phyloP scores from a whole-genome alignment of 1,140 invertebrate species.

The Hylyphantes graminicola region DNA sequence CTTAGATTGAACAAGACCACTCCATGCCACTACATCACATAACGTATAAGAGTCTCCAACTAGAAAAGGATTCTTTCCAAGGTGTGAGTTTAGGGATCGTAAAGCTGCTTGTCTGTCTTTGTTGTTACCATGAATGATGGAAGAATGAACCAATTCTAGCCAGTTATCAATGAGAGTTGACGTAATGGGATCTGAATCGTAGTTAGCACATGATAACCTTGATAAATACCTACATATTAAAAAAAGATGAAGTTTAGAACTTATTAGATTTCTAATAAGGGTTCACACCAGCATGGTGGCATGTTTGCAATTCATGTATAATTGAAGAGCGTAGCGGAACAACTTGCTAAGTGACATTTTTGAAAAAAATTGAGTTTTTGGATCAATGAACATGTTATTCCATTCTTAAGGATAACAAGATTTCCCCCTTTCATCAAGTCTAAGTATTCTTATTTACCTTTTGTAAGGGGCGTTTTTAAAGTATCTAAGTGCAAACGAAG shows the following conservation, averaged over 20 bases:
- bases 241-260: no score
- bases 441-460: no score
- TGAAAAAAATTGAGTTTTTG: no score
- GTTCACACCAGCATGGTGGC: not conserved
- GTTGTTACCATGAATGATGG: slow-evolving; percentile 69
- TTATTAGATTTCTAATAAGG: no score
- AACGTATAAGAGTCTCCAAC: slow-evolving; percentile 65
- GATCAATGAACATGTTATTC: no score
- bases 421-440: no score
- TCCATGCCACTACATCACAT: slow-evolving; percentile 68
- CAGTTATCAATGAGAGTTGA: slow-evolving; percentile 74
- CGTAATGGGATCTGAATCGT: slow-evolving; percentile 64
- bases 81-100: slow-evolving; percentile 68
- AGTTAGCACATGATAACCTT: slow-evolving; percentile 68
- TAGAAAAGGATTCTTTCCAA: slow-evolving; percentile 67
- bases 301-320: not conserved
- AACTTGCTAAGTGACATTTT: no score
- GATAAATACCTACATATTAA: slow-evolving; percentile 70
- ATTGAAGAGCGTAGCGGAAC: no score
- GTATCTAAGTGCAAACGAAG: no score
- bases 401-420: no score
- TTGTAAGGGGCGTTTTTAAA: no score
- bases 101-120: slow-evolving; percentile 71
- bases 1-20: slow-evolving; percentile 65
- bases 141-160: slow-evolving; percentile 71